Evolutionary conservation across 2,113 vertebrate species (phyloP), one percentile per base, ranked within the genome.

Genomic region (Rhinopomastus cyanomelas): DNA sequence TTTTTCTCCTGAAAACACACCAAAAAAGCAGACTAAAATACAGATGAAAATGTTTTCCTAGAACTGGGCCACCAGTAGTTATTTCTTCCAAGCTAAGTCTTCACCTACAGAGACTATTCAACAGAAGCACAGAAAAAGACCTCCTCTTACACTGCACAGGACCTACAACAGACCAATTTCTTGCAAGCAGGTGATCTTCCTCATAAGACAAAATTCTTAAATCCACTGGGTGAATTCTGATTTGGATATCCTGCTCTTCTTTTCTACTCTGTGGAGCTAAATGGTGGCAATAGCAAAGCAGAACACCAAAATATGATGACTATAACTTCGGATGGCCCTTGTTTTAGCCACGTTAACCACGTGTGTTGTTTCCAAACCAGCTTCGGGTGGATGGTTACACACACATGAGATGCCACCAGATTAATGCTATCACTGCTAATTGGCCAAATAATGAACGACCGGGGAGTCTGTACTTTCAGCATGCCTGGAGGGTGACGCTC

Each of bases 61-160:
- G 25, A 92, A 82, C 37, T 84, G 69, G 66, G 26, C 32, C 73
- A 87, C 65, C 15, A 59, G 39, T 26, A 72, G 22, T 39, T 95
- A 52, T 53, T 94, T 88, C 37, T 78, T 89, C n/a, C 59, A 88
- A 78, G 27, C 27, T 68, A 71, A 84, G 22, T 9, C 17, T 64
- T 93, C 32, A 60, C 51, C 42, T 75, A 37, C 39, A 85, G 42
- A 71, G 4, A 23, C 4, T 34, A 51, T 60, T 92, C 65, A 88
- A 64, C n/a, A 66, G 57, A 85, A 60, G 8, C 8, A 37, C 23
- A 57, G 62, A 53, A 84, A 44, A 61, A 87, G 11, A 3, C 5
- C 22, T 85, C 87, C 76, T 75, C 60, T 65, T 66, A 65, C 12
- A 14, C 27, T 51, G 25, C 30, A 44, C 15, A 52, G 18, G 79